These are phyloP conservation scores for Crypturellus tataupa DNA, from an alignment of 2,797 vertebrate genomes.

Conservation along the genomic window DNA sequence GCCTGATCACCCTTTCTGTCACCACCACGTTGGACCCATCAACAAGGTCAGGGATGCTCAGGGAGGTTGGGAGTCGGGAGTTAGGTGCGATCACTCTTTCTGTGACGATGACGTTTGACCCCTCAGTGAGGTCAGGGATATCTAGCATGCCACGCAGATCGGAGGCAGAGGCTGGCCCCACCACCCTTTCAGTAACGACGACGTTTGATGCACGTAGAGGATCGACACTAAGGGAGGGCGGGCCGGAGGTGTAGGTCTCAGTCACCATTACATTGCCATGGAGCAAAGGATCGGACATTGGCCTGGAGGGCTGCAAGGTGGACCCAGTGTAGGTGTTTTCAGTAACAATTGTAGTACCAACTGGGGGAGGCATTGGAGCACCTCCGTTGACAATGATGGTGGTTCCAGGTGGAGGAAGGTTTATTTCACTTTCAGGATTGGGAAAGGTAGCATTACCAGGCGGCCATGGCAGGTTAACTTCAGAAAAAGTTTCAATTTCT, in stretches of 20 bases:
- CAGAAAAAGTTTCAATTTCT: constrained; percentile 68
- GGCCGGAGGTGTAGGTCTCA: constrained; percentile 77
- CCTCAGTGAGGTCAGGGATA: constrained; percentile 79
- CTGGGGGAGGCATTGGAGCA: constrained; percentile 45
- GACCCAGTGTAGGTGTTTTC: constrained; percentile 78
- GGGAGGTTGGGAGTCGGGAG: constrained; percentile 76
- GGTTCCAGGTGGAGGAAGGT: constrained; percentile 73
- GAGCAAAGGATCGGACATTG: constrained; percentile 74
- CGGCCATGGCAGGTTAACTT: constrained; percentile 35
- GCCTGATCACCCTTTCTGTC: constrained; percentile 81
- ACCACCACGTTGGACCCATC: constrained; percentile 80
- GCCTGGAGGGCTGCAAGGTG: constrained; percentile 72
- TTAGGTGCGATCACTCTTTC: constrained; percentile 83
- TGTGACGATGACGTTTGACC: constrained; percentile 83
- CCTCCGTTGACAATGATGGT: constrained; percentile 69
- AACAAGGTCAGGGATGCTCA: constrained; percentile 79
- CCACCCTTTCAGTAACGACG: constrained; percentile 82
- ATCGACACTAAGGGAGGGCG: constrained; percentile 67
- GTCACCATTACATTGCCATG: constrained; percentile 76
- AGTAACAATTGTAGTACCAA: constrained; percentile 76
- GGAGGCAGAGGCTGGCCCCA: constrained; percentile 75
- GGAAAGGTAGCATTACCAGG: constrained; percentile 17
- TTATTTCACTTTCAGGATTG: constrained; percentile 68
- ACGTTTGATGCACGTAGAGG: constrained; percentile 73
- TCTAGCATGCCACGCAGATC: constrained; percentile 81